phyloP scores from a whole-genome alignment of 2,888 invertebrate genomes.

The Nephrotoma flavescens region DNA sequence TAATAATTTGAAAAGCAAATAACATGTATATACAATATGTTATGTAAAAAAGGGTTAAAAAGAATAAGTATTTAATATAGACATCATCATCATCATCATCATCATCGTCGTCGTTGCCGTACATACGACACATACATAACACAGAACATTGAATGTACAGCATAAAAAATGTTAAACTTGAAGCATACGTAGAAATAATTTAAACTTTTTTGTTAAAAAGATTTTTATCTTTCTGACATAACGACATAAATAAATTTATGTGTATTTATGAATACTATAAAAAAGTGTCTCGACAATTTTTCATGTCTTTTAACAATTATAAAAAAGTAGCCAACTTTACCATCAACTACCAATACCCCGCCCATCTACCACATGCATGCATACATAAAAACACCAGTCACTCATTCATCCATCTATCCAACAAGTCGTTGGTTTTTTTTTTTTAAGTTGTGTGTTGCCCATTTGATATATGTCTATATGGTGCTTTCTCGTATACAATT shows the following conservation, averaged over 20 bases:
- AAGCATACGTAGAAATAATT: not conserved
- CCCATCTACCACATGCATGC: not conserved
- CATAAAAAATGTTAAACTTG: not conserved
- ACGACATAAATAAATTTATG: not conserved
- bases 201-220: not conserved
- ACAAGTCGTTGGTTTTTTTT: not conserved
- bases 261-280: not conserved
- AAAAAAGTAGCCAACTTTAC: not conserved
- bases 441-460: not conserved
- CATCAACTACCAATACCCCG: not conserved
- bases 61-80: not conserved
- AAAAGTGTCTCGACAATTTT: not conserved
- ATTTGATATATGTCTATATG: not conserved
- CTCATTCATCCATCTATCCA: not conserved
- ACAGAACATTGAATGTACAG: not conserved
- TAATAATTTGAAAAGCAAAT: not conserved
- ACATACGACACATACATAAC: not conserved
- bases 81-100: not conserved
- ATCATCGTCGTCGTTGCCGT: not conserved
- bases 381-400: not conserved
- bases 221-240: not conserved
- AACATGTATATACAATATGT: not conserved
- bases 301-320: not conserved
- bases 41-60: not conserved
- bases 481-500: not conserved